Evolutionary conservation across 1,140 invertebrate species (phyloP).

Genomic region (Papilio aristodemus): DNA sequence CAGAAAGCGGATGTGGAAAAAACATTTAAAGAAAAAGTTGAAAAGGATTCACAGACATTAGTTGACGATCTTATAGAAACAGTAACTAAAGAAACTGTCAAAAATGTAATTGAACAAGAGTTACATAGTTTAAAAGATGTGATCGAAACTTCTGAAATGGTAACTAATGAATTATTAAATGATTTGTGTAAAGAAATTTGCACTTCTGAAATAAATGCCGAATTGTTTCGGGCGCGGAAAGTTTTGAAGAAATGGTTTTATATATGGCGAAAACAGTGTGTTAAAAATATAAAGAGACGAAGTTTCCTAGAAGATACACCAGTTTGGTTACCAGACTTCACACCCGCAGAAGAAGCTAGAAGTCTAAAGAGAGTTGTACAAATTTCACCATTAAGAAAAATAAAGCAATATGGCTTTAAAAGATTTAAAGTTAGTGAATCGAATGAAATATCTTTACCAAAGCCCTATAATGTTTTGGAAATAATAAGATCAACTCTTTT

Average conservation of each 20-base stretch:
- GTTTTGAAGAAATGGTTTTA: slow-evolving; percentile 64
- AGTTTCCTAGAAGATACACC: slow-evolving; percentile 82
- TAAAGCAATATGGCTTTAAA: slow-evolving; percentile 77
- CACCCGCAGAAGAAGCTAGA: slow-evolving; percentile 77
- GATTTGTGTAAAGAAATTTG: slow-evolving; percentile 77
- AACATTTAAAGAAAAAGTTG: slow-evolving; percentile 65
- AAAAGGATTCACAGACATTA: slow-evolving; percentile 67
- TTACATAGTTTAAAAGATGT: slow-evolving; percentile 60
- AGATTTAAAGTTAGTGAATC: slow-evolving; percentile 72
- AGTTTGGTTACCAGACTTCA: slow-evolving; percentile 81
- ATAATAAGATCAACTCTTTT: slow-evolving; percentile 74
- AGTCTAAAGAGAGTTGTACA: slow-evolving; percentile 78
- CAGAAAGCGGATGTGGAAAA: slow-evolving; percentile 67
- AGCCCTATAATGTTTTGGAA: slow-evolving; percentile 74
- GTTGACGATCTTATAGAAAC: slow-evolving; percentile 68
- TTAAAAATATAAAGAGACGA: slow-evolving; percentile 77
- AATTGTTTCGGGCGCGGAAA: slow-evolving; percentile 61
- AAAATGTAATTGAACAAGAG: slow-evolving; percentile 68
- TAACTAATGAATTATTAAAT: slow-evolving; percentile 71
- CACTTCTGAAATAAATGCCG: slow-evolving; percentile 77
- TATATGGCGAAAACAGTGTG: slow-evolving; percentile 70
- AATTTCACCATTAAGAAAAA: slow-evolving; percentile 77
- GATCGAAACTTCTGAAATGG: slow-evolving; percentile 63
- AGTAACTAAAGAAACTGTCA: slow-evolving; percentile 65
- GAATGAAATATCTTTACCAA: slow-evolving; percentile 56